Evolutionary conservation across 2,888 invertebrate genomes (phyloP).

Genomic region (Cataglyphis altisquamis): DNA sequence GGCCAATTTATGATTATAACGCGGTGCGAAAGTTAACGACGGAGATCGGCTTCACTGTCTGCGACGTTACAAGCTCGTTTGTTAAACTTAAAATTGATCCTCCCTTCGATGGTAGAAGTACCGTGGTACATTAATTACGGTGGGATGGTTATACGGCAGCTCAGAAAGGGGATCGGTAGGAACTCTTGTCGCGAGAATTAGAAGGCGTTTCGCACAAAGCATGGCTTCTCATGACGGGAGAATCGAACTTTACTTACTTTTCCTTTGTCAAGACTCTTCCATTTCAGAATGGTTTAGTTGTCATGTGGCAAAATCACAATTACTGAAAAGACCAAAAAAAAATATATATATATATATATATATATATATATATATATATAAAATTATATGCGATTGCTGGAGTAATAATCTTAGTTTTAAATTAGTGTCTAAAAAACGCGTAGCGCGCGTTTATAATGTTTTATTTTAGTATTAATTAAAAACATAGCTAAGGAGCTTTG

Average conservation of each 20-base stretch:
- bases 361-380: neutral
- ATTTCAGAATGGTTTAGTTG: slow-evolving; percentile 7
- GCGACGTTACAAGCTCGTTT: slow-evolving; percentile 78
- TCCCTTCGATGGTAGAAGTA: slow-evolving; percentile 66
- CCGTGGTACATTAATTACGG: slow-evolving; percentile 69
- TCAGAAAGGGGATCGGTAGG: slow-evolving; percentile 49
- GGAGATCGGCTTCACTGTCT: slow-evolving; percentile 52
- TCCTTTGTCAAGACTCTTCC: slow-evolving; percentile 37
- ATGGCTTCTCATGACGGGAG: slow-evolving; percentile 38
- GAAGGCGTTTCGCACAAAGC: slow-evolving; percentile 57
- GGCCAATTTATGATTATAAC: slow-evolving; percentile 71
- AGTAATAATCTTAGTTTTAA: neutral
- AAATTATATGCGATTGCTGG: neutral
- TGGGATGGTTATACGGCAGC: slow-evolving; percentile 58
- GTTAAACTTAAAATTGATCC: slow-evolving; percentile 83
- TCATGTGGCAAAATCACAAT: neutral
- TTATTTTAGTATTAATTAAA: neutral
- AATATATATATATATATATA: too few species aligned
- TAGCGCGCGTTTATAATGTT: too few species aligned
- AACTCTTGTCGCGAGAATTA: slow-evolving; percentile 59
- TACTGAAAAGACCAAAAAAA: neutral
- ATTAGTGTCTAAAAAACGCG: neutral
- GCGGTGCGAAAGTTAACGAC: slow-evolving; percentile 68
- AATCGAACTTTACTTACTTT: slow-evolving; percentile 56
- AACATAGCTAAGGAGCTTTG: neutral